A percentile compares a stretch with the other conserved stretches of the same genome.
Conservation (phyloP, 2,113 vertebrate species). For the Melozone crissalis region DNA sequence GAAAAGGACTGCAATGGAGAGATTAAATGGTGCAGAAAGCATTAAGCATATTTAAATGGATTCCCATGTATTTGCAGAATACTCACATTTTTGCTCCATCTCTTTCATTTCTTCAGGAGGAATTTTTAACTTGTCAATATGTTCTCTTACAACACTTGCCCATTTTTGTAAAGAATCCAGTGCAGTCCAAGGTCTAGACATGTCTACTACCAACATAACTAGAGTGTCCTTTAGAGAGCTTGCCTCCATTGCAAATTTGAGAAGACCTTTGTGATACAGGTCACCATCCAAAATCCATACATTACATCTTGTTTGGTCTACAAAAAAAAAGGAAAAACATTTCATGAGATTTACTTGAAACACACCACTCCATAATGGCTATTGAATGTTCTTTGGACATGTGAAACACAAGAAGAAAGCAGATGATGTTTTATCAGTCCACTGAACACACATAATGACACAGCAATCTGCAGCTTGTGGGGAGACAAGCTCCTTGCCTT, state of each 20-base stretch:
- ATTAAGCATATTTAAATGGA: background rate
- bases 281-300: conserved; percentile 98
- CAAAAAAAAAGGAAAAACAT: conserved; percentile 1
- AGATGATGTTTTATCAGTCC: background rate
- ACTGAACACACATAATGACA: background rate
- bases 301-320: conserved; percentile 95
- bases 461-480: background rate
- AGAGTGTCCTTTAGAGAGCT: conserved; percentile 87
- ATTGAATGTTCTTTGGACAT: background rate
- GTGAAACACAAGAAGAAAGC: background rate
- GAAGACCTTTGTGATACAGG: conserved; percentile 95
- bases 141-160: conserved; percentile 93
- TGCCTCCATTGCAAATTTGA: conserved; percentile 90
- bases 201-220: conserved; percentile 88
- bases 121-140: conserved; percentile 94
- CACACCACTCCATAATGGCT: background rate
- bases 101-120: conserved; percentile 94
- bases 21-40: conserved; percentile 44
- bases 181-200: conserved; percentile 96
- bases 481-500: background rate
- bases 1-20: background rate
- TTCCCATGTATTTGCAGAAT: background rate
- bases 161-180: conserved; percentile 97
- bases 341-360: background rate
- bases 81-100: conserved; percentile 95